Conservation (phyloP, 1,140 invertebrate species). For the Heterodera carotae region DNA sequence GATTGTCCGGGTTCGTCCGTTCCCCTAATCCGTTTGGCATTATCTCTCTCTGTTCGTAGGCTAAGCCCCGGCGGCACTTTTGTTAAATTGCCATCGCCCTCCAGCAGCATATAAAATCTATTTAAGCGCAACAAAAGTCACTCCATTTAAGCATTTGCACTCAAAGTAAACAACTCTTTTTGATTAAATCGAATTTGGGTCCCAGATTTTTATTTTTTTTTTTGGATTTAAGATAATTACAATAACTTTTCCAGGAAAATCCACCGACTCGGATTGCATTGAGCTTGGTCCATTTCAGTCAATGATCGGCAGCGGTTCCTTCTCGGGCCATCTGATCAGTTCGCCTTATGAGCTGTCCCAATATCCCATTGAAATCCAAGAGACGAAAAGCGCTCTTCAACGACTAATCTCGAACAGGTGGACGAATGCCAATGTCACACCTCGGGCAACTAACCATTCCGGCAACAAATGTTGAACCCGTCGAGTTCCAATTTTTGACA, state of each 20-base stretch:
- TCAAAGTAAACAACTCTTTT: not conserved
- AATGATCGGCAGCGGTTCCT: slow-evolving; percentile 41
- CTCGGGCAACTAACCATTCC: not conserved
- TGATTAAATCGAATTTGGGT: not conserved
- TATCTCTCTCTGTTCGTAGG: not conserved
- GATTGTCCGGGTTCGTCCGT: not conserved
- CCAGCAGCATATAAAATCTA: too few relatives aligned
- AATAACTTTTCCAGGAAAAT: slow-evolving; percentile 10
- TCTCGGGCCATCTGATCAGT: slow-evolving; percentile 54
- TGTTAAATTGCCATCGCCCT: too few relatives aligned
- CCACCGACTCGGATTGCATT: slow-evolving; percentile 18
- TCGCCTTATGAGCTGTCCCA: slow-evolving; percentile 62
- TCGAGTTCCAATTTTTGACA: too few relatives aligned
- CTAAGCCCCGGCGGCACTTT: not conserved
- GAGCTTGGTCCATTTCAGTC: not conserved
- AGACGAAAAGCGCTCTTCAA: slow-evolving; percentile 57
- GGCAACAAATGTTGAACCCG: not conserved
- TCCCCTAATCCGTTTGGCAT: not conserved
- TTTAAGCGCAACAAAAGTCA: not conserved
- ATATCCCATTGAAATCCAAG: slow-evolving; percentile 64
- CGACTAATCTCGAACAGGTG: slow-evolving; percentile 62
- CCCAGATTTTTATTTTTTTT: not conserved
- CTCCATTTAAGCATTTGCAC: too few relatives aligned
- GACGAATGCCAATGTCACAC: slow-evolving; percentile 9
- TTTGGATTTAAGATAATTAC: not conserved